Conservation (phyloP, 2,113 vertebrate genomes). For the Procavia capensis region DNA sequence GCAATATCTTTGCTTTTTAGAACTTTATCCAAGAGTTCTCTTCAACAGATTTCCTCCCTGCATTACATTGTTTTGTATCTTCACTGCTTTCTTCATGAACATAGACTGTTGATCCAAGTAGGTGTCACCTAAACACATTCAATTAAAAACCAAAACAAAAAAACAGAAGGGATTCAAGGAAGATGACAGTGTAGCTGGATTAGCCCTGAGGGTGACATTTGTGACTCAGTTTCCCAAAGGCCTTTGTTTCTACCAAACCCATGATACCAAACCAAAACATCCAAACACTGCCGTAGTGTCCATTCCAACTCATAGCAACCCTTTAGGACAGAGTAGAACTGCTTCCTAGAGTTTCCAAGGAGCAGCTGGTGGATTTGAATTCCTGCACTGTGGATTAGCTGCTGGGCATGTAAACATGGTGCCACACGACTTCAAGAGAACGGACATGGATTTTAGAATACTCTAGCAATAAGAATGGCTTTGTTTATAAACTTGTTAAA, state of each 20-base stretch:
- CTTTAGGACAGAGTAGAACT: neutral
- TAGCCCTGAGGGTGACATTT: neutral
- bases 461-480: neutral
- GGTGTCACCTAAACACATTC: neutral
- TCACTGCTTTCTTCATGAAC: neutral
- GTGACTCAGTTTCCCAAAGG: neutral
- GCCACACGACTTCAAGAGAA: neutral
- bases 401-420: neutral
- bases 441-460: neutral
- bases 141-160: neutral
- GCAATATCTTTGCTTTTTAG: neutral
- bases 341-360: neutral
- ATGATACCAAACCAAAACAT: no score
- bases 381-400: neutral
- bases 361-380: neutral
- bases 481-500: neutral
- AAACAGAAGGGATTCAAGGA: fast-evolving
- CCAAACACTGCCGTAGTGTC: neutral
- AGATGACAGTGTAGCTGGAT: neutral
- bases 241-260: neutral
- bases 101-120: neutral
- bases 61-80: neutral
- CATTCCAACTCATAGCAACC: neutral
- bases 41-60: neutral
- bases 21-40: neutral